Evolutionary conservation across 2,797 vertebrate genomes (phyloP).

Genomic region (Diplodus puntazzo): DNA sequence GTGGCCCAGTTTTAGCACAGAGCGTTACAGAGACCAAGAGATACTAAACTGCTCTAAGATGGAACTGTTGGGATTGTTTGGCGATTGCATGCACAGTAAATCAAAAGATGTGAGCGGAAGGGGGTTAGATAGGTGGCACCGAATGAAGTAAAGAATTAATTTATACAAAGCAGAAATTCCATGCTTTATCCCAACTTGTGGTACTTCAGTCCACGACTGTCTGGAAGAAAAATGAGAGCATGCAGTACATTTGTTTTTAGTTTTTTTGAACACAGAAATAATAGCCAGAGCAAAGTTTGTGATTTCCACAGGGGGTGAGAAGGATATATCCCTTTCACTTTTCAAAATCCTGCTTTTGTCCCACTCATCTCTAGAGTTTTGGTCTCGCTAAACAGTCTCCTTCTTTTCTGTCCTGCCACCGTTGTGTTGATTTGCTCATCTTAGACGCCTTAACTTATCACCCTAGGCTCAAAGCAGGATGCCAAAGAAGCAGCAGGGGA

Average conservation of each 20-base stretch:
- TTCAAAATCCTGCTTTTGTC: conserved; percentile 17
- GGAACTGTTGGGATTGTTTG: neutral
- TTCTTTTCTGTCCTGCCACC: neutral
- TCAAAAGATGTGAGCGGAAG: neutral
- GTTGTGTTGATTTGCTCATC: neutral
- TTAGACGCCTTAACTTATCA: neutral
- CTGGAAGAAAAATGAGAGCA: conserved; percentile 28
- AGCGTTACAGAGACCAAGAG: neutral
- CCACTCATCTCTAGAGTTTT: neutral
- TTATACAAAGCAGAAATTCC: conserved; percentile 16
- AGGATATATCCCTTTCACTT: conserved; percentile 4
- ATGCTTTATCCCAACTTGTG: neutral
- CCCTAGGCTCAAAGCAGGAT: neutral
- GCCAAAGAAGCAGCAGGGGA: neutral
- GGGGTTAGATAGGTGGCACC: neutral
- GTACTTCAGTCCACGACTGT: conserved; percentile 21
- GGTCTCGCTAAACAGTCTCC: neutral
- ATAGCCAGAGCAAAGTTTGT: neutral
- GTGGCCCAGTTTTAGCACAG: conserved; percentile 24
- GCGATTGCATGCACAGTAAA: neutral
- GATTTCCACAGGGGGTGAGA: neutral
- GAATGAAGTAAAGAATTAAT: conserved; percentile 9
- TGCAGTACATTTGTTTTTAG: conserved; percentile 18
- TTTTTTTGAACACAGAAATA: conserved; percentile 18
- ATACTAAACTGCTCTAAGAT: neutral